Base-by-base conservation (phyloP, 1,140 invertebrate species). In the Papilio xuthus region DNA sequence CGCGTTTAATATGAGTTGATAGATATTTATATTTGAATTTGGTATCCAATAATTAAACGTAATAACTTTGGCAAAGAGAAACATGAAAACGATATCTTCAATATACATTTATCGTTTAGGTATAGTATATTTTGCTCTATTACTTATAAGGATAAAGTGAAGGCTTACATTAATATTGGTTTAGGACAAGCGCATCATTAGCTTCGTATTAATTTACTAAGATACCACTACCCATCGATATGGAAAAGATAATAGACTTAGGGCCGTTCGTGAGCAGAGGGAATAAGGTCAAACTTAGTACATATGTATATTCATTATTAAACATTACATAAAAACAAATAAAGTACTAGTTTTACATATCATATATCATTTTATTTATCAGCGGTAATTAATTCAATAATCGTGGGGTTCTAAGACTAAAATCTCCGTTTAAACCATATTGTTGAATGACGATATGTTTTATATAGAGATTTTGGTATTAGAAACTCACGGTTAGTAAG, bases 111-210 rank as follows among this genome's bases (percentile, higher is more conserved):
- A 12, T 63, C 60, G 26, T 4, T 63, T 56, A n/a, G n/a, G n/a
- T n/a, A n/a, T n/a, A n/a, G n/a, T n/a, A n/a, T n/a, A n/a, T 63
- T 63, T 63, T 13, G 28, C 56, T 4, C 7, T 56, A 20, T 63
- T 63, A 26, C 26, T 0, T 63, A 28, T 15, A 26, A 26, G 23
- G 23, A 63, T 63, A 23, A 63, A 63, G 60, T 63, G 60, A 63
- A 63, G 60, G 60, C 60, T 63, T 28, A 28, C 23, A 28, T 63
- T 63, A 63, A 63, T 63, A 63, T 63, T 63, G 60, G 60, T 63
- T 63, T 63, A 63, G 60, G 60, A 63, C 60, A 63, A 63, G 28
- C 23, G 60, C 60, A 63, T 63, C 60, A 63, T 63, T 63, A 63
- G 26, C 60, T 15, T 63, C 60, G 60, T 63, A 63, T 63, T 63